Conservation (phyloP, 2,888 invertebrate genomes). For the Arrhopalites spinosus region DNA sequence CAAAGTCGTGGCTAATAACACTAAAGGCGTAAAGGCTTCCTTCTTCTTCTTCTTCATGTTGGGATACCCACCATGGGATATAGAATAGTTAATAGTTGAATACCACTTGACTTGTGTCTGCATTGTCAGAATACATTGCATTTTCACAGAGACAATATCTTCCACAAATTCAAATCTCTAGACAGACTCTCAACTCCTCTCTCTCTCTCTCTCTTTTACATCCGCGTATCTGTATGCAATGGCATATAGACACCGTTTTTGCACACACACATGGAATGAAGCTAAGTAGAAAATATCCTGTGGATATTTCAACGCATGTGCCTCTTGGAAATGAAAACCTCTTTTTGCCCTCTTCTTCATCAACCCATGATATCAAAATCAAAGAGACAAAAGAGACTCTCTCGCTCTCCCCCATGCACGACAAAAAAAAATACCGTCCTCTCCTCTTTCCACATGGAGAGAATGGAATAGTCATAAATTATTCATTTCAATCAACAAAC, state of each 20-base stretch:
- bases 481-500: too few species aligned
- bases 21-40: not conserved
- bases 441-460: too few species aligned
- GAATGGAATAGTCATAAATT: too few species aligned
- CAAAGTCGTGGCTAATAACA: constrained; percentile 4
- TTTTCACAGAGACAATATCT: not conserved
- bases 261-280: not conserved
- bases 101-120: not conserved
- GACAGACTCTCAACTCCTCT: too few species aligned
- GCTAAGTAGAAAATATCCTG: not conserved
- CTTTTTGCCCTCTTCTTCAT: not conserved
- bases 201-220: too few species aligned
- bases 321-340: not conserved
- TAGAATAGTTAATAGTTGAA: too few species aligned
- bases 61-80: too few species aligned
- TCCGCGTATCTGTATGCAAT: too few species aligned
- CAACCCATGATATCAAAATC: not conserved
- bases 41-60: not conserved
- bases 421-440: not conserved
- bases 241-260: too few species aligned
- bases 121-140: too few species aligned
- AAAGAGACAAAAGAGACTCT: not conserved
- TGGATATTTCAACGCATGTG: constrained; percentile 4
- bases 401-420: not conserved
- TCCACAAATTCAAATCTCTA: not conserved